These are phyloP conservation scores for Xiphydria camelus DNA, from an alignment of 2,888 invertebrate genomes.

Conservation along the genomic window DNA sequence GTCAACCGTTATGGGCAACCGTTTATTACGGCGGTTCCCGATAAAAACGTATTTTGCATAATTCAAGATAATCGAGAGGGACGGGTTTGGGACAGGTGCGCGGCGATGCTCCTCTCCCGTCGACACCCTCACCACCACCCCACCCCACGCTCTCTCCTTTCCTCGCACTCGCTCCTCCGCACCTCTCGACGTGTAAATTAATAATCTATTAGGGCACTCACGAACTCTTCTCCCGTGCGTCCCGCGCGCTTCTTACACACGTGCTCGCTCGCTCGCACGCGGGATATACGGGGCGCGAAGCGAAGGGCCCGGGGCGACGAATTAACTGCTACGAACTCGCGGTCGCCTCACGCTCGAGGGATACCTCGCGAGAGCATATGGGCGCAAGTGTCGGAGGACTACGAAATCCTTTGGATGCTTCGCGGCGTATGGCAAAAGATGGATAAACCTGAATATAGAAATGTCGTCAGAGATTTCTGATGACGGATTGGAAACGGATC, in stretches of 20 bases:
- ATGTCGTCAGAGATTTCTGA: too few relatives aligned
- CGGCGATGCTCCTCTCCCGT: slow-evolving; percentile 12
- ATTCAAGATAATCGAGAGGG: slow-evolving; percentile 52
- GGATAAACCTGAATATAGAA: too few relatives aligned
- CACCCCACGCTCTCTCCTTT: slow-evolving; percentile 26
- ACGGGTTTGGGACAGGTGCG: slow-evolving; percentile 53
- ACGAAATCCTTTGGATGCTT: too few relatives aligned
- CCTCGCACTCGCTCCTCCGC: slow-evolving; percentile 4
- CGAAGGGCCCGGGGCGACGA: slow-evolving; percentile 33
- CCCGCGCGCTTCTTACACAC: neutral
- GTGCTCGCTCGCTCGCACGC: slow-evolving; percentile 4
- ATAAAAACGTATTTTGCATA: slow-evolving; percentile 52
- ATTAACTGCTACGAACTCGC: slow-evolving; percentile 30
- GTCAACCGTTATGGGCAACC: slow-evolving; percentile 55
- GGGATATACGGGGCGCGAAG: slow-evolving; percentile 22
- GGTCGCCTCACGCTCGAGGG: too few relatives aligned
- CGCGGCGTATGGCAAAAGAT: too few relatives aligned
- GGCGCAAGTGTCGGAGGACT: too few relatives aligned
- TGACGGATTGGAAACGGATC: too few relatives aligned
- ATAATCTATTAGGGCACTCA: slow-evolving; percentile 47
- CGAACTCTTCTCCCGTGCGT: neutral
- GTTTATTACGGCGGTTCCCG: slow-evolving; percentile 47
- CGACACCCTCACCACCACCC: too few relatives aligned
- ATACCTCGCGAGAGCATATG: too few relatives aligned
- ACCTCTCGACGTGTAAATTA: slow-evolving; percentile 54